Base-by-base conservation (phyloP, 2,797 vertebrate genomes). In the Karalla daura region DNA sequence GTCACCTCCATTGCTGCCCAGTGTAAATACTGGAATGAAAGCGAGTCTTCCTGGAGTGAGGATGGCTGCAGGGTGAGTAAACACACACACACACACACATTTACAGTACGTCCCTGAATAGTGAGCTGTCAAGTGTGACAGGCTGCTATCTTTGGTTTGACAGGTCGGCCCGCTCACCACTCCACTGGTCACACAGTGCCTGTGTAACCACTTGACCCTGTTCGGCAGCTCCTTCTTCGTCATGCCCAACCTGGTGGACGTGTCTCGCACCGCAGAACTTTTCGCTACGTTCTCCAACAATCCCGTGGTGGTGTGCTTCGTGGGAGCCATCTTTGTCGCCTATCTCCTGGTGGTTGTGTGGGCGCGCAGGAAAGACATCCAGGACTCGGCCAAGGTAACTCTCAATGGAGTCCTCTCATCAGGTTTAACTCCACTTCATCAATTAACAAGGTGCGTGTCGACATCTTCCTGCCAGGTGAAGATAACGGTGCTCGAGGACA, bases 221-320 rank as follows among this genome's bases (percentile, higher is more conserved):
- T 99, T 98, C 8, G 96, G 96, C 67, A 98, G 96, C 88, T 96
- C 96, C 0, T 96, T 99, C 87, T 94, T 98, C 23, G 89, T 99
- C 71, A 92, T 96, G 91, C 96, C 97, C 9, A 98, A 98, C 40
- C 67, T 89, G 28, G 86, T 98, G 12, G 95, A 98, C 0, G 89
- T 98, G 55, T 91, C 87, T 39, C 96, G 91, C 78, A 96, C 96
- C 0, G 89, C 92, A 2, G 89, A 97, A 71, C 94, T 99, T 5
- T 99, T 99, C 69, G 92, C 93, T 28, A 97, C 96, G 0, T 99
- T 99, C 5, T 87, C 92, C 39, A 92, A 95, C 74, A 98, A 98
- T 74, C 97, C 97, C 0, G 95, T 98, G 43, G 95, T 98, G 32
- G 96, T 97, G 76, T 96, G 93, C 81, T 96, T 96, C 0, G 95